Conservation (phyloP, 2,113 vertebrate species). For the Erpornis zantholeuca region DNA sequence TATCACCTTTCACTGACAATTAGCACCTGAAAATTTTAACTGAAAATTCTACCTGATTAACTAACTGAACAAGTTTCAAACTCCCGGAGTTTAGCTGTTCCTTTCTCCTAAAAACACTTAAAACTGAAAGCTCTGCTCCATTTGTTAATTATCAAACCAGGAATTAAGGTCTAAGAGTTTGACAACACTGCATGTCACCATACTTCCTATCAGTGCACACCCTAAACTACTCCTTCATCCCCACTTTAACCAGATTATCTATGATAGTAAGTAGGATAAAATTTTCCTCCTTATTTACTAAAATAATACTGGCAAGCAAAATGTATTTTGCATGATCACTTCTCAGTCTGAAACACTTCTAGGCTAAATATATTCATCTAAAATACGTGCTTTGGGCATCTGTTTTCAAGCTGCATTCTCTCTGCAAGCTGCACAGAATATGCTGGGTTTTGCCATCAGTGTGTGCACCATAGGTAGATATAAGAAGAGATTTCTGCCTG, state of each 20-base stretch:
- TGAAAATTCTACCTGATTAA: neutral
- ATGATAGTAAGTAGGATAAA: neutral
- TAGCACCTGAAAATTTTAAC: neutral
- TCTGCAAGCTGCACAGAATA: neutral
- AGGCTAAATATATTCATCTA: constrained; percentile 40
- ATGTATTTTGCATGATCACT: neutral
- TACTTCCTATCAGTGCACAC: neutral
- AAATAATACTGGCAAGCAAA: neutral
- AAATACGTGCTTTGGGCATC: neutral
- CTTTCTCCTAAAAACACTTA: neutral
- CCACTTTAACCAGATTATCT: neutral
- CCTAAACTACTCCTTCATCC: neutral
- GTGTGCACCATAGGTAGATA: neutral
- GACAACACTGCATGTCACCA: neutral
- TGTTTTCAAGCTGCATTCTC: constrained; percentile 12
- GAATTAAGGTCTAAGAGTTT: neutral
- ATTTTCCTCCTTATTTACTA: neutral
- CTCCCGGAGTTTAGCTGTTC: neutral
- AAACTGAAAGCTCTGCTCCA: neutral
- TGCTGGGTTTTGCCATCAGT: neutral
- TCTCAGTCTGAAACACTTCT: neutral
- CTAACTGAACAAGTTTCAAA: neutral
- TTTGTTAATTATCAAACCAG: accelerated
- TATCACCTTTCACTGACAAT: neutral
- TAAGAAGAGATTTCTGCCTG: constrained; percentile 15